phyloP scores from a whole-genome alignment of 2,113 vertebrate genomes.

The Podocnemis expansa region DNA sequence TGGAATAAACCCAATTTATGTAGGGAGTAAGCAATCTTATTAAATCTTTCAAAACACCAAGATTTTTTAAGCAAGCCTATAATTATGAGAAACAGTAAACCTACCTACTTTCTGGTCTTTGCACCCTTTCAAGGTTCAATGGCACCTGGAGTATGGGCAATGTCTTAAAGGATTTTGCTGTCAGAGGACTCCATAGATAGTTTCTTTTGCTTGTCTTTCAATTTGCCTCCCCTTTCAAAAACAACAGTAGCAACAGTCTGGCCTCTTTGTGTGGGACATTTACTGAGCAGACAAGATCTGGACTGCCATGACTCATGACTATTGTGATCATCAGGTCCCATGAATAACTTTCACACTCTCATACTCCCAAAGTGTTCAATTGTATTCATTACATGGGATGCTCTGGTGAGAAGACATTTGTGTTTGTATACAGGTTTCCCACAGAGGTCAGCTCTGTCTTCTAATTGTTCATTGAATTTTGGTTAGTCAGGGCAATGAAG shows the following conservation, averaged over 20 bases:
- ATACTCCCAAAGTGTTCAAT: slow-evolving; percentile 36
- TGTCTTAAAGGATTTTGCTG: neutral
- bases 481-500: slow-evolving; percentile 60
- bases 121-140: neutral
- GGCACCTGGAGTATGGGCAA: neutral
- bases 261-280: neutral
- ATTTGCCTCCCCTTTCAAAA: neutral
- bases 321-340: neutral
- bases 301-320: slow-evolving; percentile 12
- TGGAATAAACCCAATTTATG: neutral
- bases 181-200: neutral
- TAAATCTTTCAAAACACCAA: neutral
- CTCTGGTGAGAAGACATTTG: slow-evolving; percentile 16
- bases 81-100: neutral
- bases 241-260: neutral
- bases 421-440: slow-evolving; percentile 23
- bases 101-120: neutral
- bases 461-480: slow-evolving; percentile 41
- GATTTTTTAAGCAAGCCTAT: neutral
- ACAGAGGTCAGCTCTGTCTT: slow-evolving; percentile 21
- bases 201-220: neutral
- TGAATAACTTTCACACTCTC: neutral
- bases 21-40: neutral
- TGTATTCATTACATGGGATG: neutral
- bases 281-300: neutral